A percentile compares a stretch with the other conserved stretches of the same genome.
These are phyloP conservation scores for Ascidia mentula DNA, from an alignment of 23 tunicate genomes.

Conservation along the genomic window DNA sequence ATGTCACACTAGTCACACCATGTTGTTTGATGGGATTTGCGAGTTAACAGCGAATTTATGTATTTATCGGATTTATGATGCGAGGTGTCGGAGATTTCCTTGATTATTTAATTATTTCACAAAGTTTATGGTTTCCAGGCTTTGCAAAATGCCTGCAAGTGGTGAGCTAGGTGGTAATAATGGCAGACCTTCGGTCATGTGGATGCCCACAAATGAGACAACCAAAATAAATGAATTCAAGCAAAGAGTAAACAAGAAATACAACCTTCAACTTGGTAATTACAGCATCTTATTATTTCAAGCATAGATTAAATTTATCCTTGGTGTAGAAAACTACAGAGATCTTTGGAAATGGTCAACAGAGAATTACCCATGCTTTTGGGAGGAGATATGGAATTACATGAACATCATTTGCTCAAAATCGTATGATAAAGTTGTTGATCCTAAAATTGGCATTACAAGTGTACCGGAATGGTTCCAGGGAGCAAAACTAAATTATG, in stretches of 20 bases:
- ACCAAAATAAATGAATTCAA: conserved; percentile 43
- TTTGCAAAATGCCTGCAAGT: conserved; percentile 25
- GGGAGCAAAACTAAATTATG: conserved; percentile 77
- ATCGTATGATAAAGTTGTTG: conserved; percentile 51
- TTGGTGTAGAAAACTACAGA: conserved; percentile 39
- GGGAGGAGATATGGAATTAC: conserved; percentile 66
- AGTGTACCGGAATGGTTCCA: conserved; percentile 78
- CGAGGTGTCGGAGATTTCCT: too few relatives aligned
- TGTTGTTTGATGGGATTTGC: too few relatives aligned
- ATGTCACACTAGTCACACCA: too few relatives aligned
- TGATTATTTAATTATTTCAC: too few relatives aligned
- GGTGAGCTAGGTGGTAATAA: background rate
- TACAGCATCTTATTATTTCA: background rate
- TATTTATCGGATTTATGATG: too few relatives aligned
- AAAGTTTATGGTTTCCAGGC: background rate
- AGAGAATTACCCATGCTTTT: conserved; percentile 65
- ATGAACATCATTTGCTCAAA: conserved; percentile 33
- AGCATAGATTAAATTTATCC: background rate
- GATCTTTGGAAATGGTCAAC: conserved; percentile 85
- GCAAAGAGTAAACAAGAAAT: conserved; percentile 21
- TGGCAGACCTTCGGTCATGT: conserved; percentile 33
- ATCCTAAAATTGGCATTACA: conserved; percentile 27
- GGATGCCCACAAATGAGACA: conserved; percentile 12
- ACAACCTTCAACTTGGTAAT: conserved; percentile 27
- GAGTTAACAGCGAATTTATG: too few relatives aligned